These are phyloP conservation scores for Gari tellinella DNA, from an alignment of 2,888 invertebrate genomes.

Conservation along the genomic window DNA sequence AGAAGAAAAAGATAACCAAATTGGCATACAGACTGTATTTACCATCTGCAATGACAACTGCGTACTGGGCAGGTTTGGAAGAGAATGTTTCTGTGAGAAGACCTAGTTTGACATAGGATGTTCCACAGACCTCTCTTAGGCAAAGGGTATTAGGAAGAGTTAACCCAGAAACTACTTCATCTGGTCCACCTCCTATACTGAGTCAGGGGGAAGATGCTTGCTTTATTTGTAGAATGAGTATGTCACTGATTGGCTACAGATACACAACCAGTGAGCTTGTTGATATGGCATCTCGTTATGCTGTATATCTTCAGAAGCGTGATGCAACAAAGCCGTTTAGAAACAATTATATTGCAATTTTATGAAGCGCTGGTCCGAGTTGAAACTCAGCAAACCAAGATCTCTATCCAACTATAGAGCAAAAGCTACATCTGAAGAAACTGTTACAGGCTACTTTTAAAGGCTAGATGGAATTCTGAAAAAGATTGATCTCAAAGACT, in stretches of 20 bases:
- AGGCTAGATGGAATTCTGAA: too few species aligned
- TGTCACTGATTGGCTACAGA: slow-evolving; percentile 19
- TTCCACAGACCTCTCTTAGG: slow-evolving; percentile 35
- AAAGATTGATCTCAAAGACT: too few species aligned
- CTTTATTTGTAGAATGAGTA: slow-evolving; percentile 19
- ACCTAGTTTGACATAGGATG: too few species aligned
- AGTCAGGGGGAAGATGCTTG: slow-evolving; percentile 14
- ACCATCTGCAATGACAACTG: too few species aligned
- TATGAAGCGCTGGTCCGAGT: slow-evolving; percentile 13
- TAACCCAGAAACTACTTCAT: too few species aligned
- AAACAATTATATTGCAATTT: slow-evolving; percentile 12
- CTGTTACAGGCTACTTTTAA: too few species aligned
- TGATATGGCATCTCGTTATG: too few species aligned
- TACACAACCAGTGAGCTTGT: slow-evolving; percentile 13
- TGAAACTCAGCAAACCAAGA: slow-evolving; percentile 16
- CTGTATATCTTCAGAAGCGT: slow-evolving; percentile 8
- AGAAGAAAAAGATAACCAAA: too few species aligned
- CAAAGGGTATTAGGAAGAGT: slow-evolving; percentile 26
- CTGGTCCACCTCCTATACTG: slow-evolving; percentile 7
- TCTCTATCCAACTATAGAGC: slow-evolving; percentile 11
- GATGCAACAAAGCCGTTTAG: slow-evolving; percentile 4
- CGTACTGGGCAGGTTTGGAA: too few species aligned
- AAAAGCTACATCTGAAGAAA: too few species aligned
- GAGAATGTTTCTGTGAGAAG: too few species aligned
- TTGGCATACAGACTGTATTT: too few species aligned